Evolutionary conservation across 1,140 invertebrate species (phyloP).

Genomic region (Limonius californicus): DNA sequence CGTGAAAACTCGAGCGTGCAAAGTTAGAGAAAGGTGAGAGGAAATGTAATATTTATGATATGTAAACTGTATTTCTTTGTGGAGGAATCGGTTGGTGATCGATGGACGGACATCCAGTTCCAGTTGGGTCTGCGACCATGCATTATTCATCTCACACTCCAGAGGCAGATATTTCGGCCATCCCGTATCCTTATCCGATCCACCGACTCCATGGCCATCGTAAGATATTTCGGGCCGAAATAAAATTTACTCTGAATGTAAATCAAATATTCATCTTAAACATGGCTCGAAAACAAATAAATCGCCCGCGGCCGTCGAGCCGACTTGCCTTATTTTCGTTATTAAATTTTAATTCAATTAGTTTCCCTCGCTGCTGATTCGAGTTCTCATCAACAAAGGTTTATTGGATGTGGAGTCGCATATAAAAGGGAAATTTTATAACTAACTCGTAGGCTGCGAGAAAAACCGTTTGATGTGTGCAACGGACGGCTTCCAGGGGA

Average conservation of each 20-base stretch:
- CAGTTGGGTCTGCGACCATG: constrained; percentile 19
- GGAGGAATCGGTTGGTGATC: constrained; percentile 30
- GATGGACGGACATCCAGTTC: constrained; percentile 30
- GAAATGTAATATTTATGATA: constrained; percentile 33
- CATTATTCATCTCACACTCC: constrained; percentile 28
- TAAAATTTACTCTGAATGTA: not conserved
- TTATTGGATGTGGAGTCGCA: too few relatives aligned
- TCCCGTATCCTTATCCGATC: not conserved
- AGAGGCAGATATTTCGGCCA: constrained; percentile 4
- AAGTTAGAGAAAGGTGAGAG: constrained; percentile 13
- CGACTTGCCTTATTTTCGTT: too few relatives aligned
- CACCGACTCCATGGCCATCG: not conserved
- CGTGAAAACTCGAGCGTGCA: not conserved
- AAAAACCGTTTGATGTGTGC: too few relatives aligned
- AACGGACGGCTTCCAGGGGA: too few relatives aligned
- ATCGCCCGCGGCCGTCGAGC: not conserved
- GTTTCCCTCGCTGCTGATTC: too few relatives aligned
- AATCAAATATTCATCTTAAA: constrained; percentile 6
- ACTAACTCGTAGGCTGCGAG: too few relatives aligned
- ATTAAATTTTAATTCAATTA: too few relatives aligned
- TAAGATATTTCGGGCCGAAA: not conserved
- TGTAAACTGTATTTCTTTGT: constrained; percentile 31
- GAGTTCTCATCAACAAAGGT: too few relatives aligned
- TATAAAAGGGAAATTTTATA: too few relatives aligned
- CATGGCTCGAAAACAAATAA: not conserved